A percentile compares a stretch with the other conserved stretches of the same genome.
Evolutionary conservation across 2,113 vertebrate species (phyloP).

Genomic region (Podiceps cristatus): DNA sequence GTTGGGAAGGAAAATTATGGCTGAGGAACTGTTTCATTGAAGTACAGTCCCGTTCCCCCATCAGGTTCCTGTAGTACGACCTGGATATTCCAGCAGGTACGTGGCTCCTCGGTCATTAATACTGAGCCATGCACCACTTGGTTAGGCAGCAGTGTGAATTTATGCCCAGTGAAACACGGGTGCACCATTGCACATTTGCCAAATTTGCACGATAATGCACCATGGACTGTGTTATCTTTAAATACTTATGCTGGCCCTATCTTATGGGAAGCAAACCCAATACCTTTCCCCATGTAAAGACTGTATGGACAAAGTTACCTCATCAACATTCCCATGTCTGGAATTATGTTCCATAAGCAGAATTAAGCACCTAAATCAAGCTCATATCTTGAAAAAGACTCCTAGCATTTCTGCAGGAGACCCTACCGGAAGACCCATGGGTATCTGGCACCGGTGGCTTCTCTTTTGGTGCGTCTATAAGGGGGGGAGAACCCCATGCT

Average conservation of each 20-base stretch:
- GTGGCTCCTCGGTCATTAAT: neutral
- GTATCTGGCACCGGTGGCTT: neutral
- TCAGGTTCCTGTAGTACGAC: rapidly evolving
- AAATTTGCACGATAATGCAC: neutral
- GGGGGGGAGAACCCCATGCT: neutral
- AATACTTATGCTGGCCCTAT: neutral
- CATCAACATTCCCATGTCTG: neutral
- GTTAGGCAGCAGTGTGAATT: neutral
- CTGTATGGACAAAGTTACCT: neutral
- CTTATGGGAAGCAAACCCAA: neutral
- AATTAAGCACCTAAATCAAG: neutral
- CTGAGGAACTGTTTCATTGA: neutral
- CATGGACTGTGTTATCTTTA: neutral
- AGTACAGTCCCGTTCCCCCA: neutral
- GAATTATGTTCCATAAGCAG: neutral
- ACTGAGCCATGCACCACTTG: neutral
- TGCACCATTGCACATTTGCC: neutral
- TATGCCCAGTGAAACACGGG: neutral
- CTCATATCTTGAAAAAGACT: neutral
- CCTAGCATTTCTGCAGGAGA: neutral
- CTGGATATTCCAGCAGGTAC: rapidly evolving
- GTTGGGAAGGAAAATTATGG: neutral
- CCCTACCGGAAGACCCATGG: neutral
- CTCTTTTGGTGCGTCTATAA: neutral
- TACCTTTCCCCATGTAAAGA: neutral